Conservation (phyloP, 1,140 invertebrate genomes). For the Calosoma granatense region DNA sequence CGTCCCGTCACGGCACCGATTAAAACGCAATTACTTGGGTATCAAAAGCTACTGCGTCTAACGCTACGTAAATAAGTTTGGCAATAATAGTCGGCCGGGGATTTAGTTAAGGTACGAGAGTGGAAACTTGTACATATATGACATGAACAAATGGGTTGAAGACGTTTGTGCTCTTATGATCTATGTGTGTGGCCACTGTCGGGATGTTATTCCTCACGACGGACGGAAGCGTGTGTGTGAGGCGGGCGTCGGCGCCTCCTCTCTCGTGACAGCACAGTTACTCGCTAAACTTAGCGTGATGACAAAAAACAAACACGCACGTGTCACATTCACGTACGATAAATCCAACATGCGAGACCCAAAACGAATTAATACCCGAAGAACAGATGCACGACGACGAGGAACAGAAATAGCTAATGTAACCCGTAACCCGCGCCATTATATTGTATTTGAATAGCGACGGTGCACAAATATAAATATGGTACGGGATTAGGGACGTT, state of each 20-base stretch:
- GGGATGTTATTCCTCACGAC: neutral
- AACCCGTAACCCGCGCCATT: too few species aligned
- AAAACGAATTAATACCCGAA: neutral
- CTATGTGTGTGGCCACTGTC: neutral
- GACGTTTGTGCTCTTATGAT: neutral
- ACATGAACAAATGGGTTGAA: neutral
- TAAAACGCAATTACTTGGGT: constrained; percentile 21
- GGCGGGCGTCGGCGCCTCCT: neutral
- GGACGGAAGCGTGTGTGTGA: neutral
- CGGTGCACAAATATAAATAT: too few species aligned
- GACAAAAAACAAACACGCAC: constrained; percentile 7
- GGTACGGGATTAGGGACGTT: neutral
- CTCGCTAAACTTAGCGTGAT: constrained; percentile 8
- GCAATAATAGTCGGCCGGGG: too few species aligned
- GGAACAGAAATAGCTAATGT: too few species aligned
- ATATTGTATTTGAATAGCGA: too few species aligned
- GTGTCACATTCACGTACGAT: neutral
- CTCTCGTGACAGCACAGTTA: constrained; percentile 1
- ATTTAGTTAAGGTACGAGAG: too few species aligned
- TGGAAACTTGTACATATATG: neutral
- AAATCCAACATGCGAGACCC: neutral
- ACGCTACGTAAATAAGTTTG: constrained; percentile 19
- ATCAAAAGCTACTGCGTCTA: constrained; percentile 20
- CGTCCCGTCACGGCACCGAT: constrained; percentile 17
- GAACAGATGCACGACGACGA: neutral